Evolutionary conservation across 2,888 invertebrate genomes (phyloP).

Genomic region (Dyspetes luteomarginatus): DNA sequence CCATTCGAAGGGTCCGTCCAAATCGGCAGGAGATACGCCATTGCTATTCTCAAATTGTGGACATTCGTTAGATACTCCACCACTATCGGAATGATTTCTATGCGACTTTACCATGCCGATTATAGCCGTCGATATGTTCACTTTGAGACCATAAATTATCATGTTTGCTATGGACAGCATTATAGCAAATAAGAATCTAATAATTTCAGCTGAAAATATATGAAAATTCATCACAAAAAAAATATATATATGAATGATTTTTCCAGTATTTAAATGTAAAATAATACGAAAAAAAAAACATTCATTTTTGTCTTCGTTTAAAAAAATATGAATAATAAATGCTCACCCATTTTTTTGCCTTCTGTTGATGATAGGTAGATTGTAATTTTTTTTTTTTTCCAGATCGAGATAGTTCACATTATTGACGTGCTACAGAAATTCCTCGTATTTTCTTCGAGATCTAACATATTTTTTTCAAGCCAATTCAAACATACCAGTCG

Average conservation of each 20-base stretch:
- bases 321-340: not conserved
- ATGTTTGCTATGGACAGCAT: conserved; percentile 82
- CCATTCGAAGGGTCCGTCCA: conserved; percentile 80
- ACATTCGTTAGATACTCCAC: conserved; percentile 69
- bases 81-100: conserved; percentile 21
- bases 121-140: conserved; percentile 79
- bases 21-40: conserved; percentile 54
- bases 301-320: no score
- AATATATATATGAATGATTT: not conserved
- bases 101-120: conserved; percentile 79
- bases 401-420: not conserved
- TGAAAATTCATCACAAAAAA: not conserved
- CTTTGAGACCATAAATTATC: conserved; percentile 81
- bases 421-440: not conserved
- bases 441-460: not conserved
- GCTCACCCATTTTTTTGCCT: conserved; percentile 58
- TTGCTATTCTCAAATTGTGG: conserved; percentile 67
- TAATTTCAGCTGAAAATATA: conserved; percentile 68
- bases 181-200: conserved; percentile 78
- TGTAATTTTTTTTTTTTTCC: not conserved
- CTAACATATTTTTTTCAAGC: not conserved
- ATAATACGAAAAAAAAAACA: no score
- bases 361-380: not conserved
- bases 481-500: not conserved
- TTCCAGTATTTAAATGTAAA: no score